These are phyloP conservation scores for Drosophila nr. medialis DNA, from an alignment of 2,888 invertebrate genomes.

Conservation along the genomic window DNA sequence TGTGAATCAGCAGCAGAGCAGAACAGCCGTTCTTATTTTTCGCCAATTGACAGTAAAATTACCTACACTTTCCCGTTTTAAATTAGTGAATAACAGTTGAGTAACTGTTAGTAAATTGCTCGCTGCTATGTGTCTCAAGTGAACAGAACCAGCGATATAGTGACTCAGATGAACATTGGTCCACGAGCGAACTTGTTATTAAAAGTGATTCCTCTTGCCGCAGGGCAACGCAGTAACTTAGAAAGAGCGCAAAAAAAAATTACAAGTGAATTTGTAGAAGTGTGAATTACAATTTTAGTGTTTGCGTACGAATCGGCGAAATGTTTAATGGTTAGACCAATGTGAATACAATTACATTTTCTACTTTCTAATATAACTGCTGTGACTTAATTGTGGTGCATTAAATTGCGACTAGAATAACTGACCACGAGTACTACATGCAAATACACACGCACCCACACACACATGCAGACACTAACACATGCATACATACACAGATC, in stretches of 20 bases:
- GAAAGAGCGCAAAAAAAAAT: not conserved
- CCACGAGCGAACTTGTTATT: constrained; percentile 44
- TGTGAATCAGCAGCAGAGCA: not conserved
- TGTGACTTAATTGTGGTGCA: constrained; percentile 14
- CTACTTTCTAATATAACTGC: not conserved
- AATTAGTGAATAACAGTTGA: not conserved
- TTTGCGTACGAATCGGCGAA: constrained; percentile 25
- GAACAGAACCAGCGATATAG: not conserved
- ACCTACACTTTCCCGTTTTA: not conserved
- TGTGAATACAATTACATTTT: not conserved
- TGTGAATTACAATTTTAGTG: constrained; percentile 17
- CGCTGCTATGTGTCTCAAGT: constrained; percentile 13
- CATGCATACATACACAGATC: constrained; percentile 3
- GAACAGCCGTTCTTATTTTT: not conserved
- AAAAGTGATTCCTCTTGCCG: constrained; percentile 21
- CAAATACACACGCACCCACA: not conserved
- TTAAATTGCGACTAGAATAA: constrained; percentile 11
- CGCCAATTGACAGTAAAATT: not conserved
- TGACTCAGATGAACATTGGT: constrained; percentile 12
- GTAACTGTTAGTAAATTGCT: not conserved
- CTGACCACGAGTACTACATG: constrained; percentile 4
- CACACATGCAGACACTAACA: not conserved
- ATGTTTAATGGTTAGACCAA: constrained; percentile 52
- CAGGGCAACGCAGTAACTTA: constrained; percentile 3
- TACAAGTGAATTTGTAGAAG: constrained; percentile 23